Conservation (phyloP, 2,113 vertebrate species). For the Formicarius rufipectus region DNA sequence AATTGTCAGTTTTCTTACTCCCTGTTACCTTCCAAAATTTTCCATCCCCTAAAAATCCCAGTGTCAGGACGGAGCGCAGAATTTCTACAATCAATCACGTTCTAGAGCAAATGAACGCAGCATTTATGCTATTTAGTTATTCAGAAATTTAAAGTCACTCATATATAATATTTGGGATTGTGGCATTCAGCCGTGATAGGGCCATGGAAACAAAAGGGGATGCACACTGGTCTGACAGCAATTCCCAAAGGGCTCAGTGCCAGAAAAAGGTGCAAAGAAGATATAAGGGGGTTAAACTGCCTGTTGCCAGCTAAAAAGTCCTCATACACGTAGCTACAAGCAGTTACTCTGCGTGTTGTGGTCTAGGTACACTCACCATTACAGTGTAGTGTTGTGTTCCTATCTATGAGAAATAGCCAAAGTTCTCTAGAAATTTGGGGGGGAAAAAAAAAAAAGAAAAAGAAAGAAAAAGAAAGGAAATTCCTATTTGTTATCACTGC, state of each 20-base stretch:
- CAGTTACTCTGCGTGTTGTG: background rate
- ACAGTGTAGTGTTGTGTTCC: background rate
- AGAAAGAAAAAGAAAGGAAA: background rate
- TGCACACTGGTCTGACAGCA: background rate
- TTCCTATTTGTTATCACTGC: background rate
- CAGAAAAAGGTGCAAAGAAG: background rate
- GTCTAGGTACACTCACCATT: accelerated
- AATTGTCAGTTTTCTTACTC: background rate
- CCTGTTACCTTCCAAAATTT: background rate
- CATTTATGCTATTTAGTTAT: background rate
- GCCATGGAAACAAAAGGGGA: background rate
- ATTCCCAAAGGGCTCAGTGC: background rate
- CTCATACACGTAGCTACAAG: background rate
- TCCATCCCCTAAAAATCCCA: background rate
- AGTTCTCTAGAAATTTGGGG: background rate
- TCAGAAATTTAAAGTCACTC: background rate
- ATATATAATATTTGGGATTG: background rate
- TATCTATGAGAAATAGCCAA: background rate
- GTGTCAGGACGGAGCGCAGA: background rate
- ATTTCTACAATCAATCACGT: background rate
- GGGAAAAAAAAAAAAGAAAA: background rate
- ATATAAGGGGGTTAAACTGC: background rate
- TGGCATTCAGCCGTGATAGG: background rate
- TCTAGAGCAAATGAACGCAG: background rate
- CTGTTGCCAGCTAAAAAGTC: background rate